Percentiles rank a stretch among this genome's conserved stretches.
phyloP scores from a whole-genome alignment of 2,113 vertebrate genomes.

The Petromus typicus region DNA sequence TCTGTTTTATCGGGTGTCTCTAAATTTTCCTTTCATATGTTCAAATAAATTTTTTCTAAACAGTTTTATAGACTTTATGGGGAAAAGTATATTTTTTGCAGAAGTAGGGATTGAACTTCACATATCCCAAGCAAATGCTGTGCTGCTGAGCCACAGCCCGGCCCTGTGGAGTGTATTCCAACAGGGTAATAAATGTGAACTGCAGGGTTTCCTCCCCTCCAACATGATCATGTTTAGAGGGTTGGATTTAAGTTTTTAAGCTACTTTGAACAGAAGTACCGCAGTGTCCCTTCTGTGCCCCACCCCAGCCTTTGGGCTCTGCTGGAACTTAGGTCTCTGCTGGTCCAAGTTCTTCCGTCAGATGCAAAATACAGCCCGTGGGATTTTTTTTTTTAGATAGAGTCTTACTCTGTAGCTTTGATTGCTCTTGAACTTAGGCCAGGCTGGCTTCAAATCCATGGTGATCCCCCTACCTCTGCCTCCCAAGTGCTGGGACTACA shows the following conservation, averaged over 20 bases:
- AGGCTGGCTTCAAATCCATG: neutral
- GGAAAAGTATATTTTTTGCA: neutral
- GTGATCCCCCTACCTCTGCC: neutral
- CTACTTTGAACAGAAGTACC: neutral
- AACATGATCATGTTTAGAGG: neutral
- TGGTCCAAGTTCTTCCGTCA: neutral
- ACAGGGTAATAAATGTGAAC: neutral
- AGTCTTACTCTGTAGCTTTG: neutral
- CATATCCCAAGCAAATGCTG: neutral
- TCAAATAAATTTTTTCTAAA: slow-evolving; percentile 76
- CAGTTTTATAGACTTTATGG: neutral
- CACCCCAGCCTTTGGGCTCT: too few relatives aligned
- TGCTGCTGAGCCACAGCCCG: neutral
- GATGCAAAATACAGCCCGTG: neutral
- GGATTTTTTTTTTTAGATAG: neutral
- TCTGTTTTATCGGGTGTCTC: neutral
- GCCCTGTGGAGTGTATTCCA: neutral
- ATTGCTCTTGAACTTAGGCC: neutral
- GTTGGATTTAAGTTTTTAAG: neutral
- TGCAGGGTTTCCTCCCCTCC: rapidly evolving
- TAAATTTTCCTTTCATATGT: slow-evolving; percentile 25
- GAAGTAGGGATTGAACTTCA: neutral
- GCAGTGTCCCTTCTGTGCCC: neutral
- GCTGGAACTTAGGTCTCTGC: rapidly evolving
- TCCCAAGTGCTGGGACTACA: neutral